Evolutionary conservation across 2,888 invertebrate species (phyloP).

Genomic region (Drosophila prostipennis): DNA sequence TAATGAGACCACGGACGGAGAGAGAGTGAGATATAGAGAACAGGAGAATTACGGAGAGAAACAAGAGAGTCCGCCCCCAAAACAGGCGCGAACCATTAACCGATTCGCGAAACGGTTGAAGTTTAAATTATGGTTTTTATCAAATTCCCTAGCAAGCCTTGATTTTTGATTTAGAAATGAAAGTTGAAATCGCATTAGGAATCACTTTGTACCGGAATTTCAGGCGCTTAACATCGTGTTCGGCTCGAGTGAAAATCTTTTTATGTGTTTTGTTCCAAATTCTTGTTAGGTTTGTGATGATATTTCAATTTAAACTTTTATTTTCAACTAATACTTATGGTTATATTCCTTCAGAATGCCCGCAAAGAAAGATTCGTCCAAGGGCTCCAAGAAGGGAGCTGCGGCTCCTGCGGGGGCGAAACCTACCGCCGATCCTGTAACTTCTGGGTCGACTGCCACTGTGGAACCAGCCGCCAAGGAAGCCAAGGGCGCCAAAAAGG

Average conservation of each 20-base stretch:
- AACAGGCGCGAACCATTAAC: constrained; percentile 10
- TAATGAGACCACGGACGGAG: constrained; percentile 37
- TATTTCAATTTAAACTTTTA: background rate
- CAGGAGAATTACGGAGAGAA: background rate
- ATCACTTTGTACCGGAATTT: constrained; percentile 5
- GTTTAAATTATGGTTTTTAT: background rate
- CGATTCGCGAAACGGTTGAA: constrained; percentile 12
- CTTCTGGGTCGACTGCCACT: background rate
- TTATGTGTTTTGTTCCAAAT: constrained; percentile 20
- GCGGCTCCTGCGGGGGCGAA: background rate
- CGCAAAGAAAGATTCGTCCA: constrained; percentile 27
- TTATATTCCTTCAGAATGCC: constrained; percentile 32
- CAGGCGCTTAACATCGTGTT: constrained; percentile 6
- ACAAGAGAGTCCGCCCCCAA: constrained; percentile 20
- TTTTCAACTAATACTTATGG: background rate
- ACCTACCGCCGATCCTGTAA: background rate
- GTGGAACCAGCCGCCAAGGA: constrained; percentile 24
- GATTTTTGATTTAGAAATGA: background rate
- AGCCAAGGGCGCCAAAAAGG: constrained; percentile 31
- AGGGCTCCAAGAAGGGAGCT: constrained; percentile 46
- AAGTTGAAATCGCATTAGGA: background rate
- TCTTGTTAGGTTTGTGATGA: constrained; percentile 3
- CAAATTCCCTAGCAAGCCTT: constrained; percentile 6
- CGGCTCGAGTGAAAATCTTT: constrained; percentile 17
- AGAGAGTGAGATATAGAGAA: constrained; percentile 10